Conservation (phyloP, 2,113 vertebrate species). For the Hippocampus guttulatus region DNA sequence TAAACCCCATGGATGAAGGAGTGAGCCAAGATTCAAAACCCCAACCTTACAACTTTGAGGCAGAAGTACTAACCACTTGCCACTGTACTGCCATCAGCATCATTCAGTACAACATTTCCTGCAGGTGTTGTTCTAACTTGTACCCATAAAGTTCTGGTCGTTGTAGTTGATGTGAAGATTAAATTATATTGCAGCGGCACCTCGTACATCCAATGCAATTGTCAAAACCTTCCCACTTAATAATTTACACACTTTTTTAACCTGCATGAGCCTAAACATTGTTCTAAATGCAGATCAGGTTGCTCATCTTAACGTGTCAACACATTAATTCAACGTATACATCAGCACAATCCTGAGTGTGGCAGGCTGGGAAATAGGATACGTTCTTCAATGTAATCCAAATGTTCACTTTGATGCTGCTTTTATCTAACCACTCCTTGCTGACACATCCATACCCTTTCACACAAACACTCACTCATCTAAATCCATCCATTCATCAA, state of each 20-base stretch:
- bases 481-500: constrained; percentile 67
- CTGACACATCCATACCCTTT: constrained; percentile 8
- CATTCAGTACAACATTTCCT: no score
- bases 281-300: constrained; percentile 6
- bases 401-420: constrained; percentile 58
- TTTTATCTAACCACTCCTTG: constrained; percentile 56
- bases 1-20: background rate
- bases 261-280: constrained; percentile 43
- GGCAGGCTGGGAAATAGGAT: constrained; percentile 50
- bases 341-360: constrained; percentile 38
- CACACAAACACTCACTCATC: constrained; percentile 20
- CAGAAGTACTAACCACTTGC: no score
- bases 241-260: constrained; percentile 48
- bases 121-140: no score
- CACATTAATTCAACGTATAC: constrained; percentile 36
- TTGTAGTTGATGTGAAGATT: no score
- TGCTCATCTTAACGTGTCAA: background rate
- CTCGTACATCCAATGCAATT: no score
- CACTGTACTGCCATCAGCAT: no score
- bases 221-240: constrained; percentile 6
- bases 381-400: constrained; percentile 68
- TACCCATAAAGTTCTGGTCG: no score
- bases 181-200: no score
- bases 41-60: background rate
- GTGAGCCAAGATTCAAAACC: background rate